phyloP scores from a whole-genome alignment of 2,797 vertebrate genomes.

The Xenentodon cancila region DNA sequence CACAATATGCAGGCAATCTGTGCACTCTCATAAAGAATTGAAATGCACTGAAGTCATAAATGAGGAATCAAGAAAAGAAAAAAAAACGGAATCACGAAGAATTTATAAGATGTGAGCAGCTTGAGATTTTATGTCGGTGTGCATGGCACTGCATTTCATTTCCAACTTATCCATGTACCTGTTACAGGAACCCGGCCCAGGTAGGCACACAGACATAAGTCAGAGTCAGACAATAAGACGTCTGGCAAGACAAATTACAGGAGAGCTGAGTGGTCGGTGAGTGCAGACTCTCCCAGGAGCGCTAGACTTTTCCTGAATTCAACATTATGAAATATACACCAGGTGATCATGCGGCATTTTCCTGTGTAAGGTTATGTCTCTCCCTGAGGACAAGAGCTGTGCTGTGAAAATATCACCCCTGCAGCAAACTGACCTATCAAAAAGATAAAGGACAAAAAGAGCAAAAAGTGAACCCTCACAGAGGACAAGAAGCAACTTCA shows the following conservation, averaged over 20 bases:
- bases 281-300: slow-evolving; percentile 37
- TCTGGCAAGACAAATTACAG: slow-evolving; percentile 19
- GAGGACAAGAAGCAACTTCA: slow-evolving; percentile 41
- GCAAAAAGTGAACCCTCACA: slow-evolving; percentile 44
- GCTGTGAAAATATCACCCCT: slow-evolving; percentile 44
- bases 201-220: slow-evolving; percentile 19
- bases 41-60: slow-evolving; percentile 44
- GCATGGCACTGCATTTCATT: slow-evolving; percentile 19
- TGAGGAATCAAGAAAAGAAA: slow-evolving; percentile 17
- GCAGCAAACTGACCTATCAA: slow-evolving; percentile 43
- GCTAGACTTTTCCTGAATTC: slow-evolving; percentile 34
- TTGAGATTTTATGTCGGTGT: slow-evolving; percentile 32
- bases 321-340: slow-evolving; percentile 44
- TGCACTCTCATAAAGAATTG: slow-evolving; percentile 7
- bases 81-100: slow-evolving; percentile 34
- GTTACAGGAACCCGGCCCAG: slow-evolving; percentile 1
- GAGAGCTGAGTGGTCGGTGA: slow-evolving; percentile 25
- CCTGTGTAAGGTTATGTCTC: slow-evolving; percentile 19
- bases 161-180: slow-evolving; percentile 9
- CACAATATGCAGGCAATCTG: slow-evolving; percentile 40
- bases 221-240: slow-evolving; percentile 9
- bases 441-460: slow-evolving; percentile 60
- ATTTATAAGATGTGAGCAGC: slow-evolving; percentile 17
- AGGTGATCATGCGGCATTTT: slow-evolving; percentile 24
- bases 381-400: slow-evolving; percentile 50